Base-by-base conservation (phyloP, 2,888 invertebrate genomes). In the Axea sp. region DNA sequence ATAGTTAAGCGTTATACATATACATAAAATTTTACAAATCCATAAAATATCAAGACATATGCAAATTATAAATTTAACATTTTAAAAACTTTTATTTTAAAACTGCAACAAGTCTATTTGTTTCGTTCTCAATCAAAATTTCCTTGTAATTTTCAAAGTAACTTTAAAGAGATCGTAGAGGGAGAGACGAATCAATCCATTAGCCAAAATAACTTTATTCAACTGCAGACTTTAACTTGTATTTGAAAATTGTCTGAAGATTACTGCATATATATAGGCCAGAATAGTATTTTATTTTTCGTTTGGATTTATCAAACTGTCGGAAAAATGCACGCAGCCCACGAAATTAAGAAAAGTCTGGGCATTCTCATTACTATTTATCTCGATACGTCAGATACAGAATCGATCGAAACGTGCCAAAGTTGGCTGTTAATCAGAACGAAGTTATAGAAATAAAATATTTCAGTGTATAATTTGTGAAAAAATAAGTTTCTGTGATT, bases 81-180 rank as follows among this genome's bases (percentile, higher is more conserved):
- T n/a, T n/a, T n/a, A n/a, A n/a, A n/a, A n/a, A n/a, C n/a, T n/a
- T n/a, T n/a, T n/a, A n/a, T n/a, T n/a, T n/a, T n/a, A n/a, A n/a
- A n/a, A n/a, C n/a, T n/a, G n/a, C n/a, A n/a, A n/a, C n/a, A n/a
- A n/a, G n/a, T n/a, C n/a, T n/a, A n/a, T n/a, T n/a, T n/a, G n/a
- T n/a, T n/a, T n/a, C n/a, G n/a, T n/a, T n/a, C n/a, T n/a, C n/a
- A n/a, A n/a, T n/a, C n/a, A n/a, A n/a, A n/a, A n/a, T n/a, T 78
- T 74, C 75, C 73, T 73, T 65, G 76, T 77, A 77, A 79, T 78
- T 79, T 80, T 80, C n/a, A n/a, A n/a, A 74, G 37, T 39, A 75
- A 79, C 77, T 79, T 77, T 75, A 76, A 73, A 47, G 51, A 74
- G 11, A 7, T 33, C 4, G 19, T 33, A 8, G 2, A 6, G 2